Evolutionary conservation across 1,140 invertebrate genomes (phyloP).

Genomic region (Achatina immaculata): DNA sequence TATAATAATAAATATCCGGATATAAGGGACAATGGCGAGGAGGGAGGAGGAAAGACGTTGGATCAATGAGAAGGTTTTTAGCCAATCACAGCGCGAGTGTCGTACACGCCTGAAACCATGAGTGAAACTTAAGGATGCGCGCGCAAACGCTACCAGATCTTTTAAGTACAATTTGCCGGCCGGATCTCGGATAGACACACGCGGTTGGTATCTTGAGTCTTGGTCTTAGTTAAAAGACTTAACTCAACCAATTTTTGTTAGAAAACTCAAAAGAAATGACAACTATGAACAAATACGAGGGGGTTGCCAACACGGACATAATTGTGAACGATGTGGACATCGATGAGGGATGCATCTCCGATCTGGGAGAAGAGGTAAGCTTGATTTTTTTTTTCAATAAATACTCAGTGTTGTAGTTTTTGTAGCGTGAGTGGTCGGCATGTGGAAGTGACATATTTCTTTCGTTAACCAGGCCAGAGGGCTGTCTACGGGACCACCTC

Average conservation of each 20-base stretch:
- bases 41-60: too few species aligned
- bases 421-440: conserved; percentile 25
- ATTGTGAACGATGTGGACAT: background rate
- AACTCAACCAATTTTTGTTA: background rate
- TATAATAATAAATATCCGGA: too few species aligned
- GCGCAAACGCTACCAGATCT: background rate
- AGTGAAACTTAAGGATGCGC: conserved; percentile 5
- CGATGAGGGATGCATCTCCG: background rate
- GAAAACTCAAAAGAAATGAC: background rate
- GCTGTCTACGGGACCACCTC: conserved; percentile 24
- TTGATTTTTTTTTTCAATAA: background rate
- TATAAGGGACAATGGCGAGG: too few species aligned
- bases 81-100: background rate
- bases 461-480: conserved; percentile 30
- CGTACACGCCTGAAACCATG: background rate
- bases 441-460: conserved; percentile 36
- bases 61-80: too few species aligned
- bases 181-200: background rate
- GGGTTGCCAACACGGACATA: background rate
- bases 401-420: background rate
- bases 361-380: background rate
- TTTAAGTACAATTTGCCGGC: background rate
- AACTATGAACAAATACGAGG: background rate
- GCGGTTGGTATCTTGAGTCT: background rate
- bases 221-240: background rate